These are phyloP conservation scores for Tiliacea aurago DNA, from an alignment of 2,888 invertebrate genomes.

Conservation along the genomic window DNA sequence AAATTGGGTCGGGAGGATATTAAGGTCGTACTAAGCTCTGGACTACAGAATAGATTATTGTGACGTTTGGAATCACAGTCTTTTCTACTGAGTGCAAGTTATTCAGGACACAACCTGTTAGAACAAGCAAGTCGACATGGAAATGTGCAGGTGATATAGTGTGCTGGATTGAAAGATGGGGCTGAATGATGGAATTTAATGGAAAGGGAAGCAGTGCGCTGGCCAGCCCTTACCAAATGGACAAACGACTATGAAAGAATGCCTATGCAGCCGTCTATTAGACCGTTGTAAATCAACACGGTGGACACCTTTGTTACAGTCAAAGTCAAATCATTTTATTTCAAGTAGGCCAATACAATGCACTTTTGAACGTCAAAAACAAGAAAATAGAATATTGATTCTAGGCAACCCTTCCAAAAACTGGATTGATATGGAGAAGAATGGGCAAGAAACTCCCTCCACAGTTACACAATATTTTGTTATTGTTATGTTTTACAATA, in stretches of 20 bases:
- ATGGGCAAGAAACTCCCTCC: too few relatives aligned
- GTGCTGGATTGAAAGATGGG: not conserved
- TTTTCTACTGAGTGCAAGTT: not conserved
- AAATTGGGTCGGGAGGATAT: not conserved
- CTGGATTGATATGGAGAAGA: too few relatives aligned
- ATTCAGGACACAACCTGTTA: too few relatives aligned
- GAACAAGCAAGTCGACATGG: too few relatives aligned
- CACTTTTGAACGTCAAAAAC: too few relatives aligned
- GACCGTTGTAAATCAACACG: not conserved
- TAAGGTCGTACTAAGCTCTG: not conserved
- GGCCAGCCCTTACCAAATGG: not conserved
- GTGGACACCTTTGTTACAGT: too few relatives aligned
- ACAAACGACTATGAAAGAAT: not conserved
- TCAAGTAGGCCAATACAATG: too few relatives aligned
- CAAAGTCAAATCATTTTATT: not conserved
- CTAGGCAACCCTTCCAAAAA: too few relatives aligned
- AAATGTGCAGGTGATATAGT: too few relatives aligned
- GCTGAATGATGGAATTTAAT: not conserved
- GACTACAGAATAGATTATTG: not conserved
- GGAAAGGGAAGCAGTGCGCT: not conserved
- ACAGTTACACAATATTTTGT: too few relatives aligned
- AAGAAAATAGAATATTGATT: too few relatives aligned
- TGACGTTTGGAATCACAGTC: not conserved
- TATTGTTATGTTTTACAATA: too few relatives aligned
- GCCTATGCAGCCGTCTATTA: not conserved